These are phyloP conservation scores for Eriocheir sinensis DNA, from an alignment of 1,140 invertebrate genomes.

Conservation along the genomic window DNA sequence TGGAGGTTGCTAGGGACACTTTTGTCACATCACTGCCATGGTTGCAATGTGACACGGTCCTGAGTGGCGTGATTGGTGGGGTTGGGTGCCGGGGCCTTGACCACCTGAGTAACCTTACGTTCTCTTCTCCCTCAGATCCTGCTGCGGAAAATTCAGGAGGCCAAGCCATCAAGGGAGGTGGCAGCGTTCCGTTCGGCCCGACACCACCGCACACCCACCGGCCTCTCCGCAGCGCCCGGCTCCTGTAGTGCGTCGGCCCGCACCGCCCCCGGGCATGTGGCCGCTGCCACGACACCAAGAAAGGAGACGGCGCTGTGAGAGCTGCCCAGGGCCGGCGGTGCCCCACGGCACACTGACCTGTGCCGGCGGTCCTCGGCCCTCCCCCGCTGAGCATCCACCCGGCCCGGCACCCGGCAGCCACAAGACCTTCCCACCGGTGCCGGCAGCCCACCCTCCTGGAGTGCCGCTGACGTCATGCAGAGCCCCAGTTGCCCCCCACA, in stretches of 20 bases:
- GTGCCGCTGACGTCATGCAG: background rate
- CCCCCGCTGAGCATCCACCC: background rate
- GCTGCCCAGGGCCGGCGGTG: background rate
- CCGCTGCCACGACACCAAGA: conserved; percentile 58
- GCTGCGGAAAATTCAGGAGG: conserved; percentile 76
- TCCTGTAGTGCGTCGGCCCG: conserved; percentile 75
- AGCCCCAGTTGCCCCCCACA: background rate
- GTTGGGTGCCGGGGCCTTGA: background rate
- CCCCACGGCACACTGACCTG: background rate
- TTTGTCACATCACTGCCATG: too few species aligned
- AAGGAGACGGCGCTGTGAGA: conserved; percentile 76
- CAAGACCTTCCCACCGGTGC: too few species aligned
- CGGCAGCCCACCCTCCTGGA: background rate
- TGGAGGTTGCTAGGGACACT: too few species aligned
- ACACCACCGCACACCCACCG: conserved; percentile 44
- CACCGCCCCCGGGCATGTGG: conserved; percentile 54
- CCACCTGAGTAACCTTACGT: background rate
- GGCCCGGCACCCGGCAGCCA: background rate
- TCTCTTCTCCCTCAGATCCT: conserved; percentile 62
- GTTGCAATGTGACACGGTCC: background rate
- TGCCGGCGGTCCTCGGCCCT: background rate
- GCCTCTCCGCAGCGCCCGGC: conserved; percentile 28
- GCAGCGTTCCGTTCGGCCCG: conserved; percentile 59
- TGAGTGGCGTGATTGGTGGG: background rate
- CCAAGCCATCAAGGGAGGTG: conserved; percentile 76